These are phyloP conservation scores for Channa maculata DNA, from an alignment of 2,113 vertebrate species.

Conservation along the genomic window DNA sequence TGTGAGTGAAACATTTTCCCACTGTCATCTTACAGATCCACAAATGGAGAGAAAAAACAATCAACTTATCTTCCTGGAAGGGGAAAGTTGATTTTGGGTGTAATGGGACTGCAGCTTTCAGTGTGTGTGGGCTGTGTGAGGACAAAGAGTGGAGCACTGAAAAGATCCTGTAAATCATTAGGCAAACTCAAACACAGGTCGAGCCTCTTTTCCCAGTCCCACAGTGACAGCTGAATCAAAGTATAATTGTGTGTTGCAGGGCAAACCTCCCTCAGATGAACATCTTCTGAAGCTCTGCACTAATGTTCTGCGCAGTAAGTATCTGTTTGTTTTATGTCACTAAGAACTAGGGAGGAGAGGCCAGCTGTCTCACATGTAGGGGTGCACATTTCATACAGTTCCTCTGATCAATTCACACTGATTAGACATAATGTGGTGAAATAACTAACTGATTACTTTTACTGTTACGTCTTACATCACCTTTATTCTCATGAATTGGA, in stretches of 20 bases:
- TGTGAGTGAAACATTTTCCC: conserved; percentile 63
- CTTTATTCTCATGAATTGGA: background rate
- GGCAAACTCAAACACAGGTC: conserved; percentile 10
- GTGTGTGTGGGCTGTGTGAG: conserved; percentile 26
- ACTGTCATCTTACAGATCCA: background rate
- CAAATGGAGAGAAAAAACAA: background rate
- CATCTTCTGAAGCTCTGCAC: conserved; percentile 80
- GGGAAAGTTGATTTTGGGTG: conserved; percentile 1
- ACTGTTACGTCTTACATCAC: too few relatives aligned
- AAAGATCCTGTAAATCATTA: conserved; percentile 31
- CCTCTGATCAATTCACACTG: background rate
- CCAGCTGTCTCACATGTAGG: background rate
- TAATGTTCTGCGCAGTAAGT: conserved; percentile 81
- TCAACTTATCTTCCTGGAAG: conserved; percentile 3
- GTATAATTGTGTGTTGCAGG: conserved; percentile 77
- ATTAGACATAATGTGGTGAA: background rate
- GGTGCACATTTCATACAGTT: background rate
- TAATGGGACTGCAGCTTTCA: background rate
- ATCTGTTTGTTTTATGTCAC: conserved; percentile 20
- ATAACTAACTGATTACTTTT: background rate
- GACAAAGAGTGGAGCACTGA: background rate
- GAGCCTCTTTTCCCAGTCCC: conserved; percentile 16
- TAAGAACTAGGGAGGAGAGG: background rate
- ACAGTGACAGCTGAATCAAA: conserved; percentile 14
- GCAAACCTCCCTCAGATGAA: conserved; percentile 83